A percentile compares a stretch with the other conserved stretches of the same genome.
phyloP scores from a whole-genome alignment of 2,888 invertebrate genomes.

The Metopia argyrocephala region DNA sequence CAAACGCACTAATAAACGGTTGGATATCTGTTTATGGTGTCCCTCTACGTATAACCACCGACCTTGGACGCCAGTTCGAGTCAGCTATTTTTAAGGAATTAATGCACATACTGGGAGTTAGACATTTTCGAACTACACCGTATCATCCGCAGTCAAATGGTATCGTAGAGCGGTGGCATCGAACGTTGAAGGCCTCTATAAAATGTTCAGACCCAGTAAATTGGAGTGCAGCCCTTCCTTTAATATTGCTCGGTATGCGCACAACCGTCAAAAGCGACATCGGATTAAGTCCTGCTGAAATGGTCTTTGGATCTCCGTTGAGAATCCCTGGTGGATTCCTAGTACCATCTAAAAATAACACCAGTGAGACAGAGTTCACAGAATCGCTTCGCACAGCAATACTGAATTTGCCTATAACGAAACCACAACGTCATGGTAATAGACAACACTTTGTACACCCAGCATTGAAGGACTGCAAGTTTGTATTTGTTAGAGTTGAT shows the following conservation, averaged over 20 bases:
- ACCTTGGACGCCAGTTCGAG: slow-evolving; percentile 42
- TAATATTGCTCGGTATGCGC: slow-evolving; percentile 15
- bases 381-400: slow-evolving; percentile 1
- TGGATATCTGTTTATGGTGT: too few species aligned
- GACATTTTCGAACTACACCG: not conserved
- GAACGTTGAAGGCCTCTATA: slow-evolving; percentile 10
- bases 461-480: not conserved
- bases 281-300: not conserved
- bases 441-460: not conserved
- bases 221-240: not conserved
- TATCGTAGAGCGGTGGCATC: slow-evolving; percentile 27
- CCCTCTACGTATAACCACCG: slow-evolving; percentile 7
- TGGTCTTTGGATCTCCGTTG: not conserved
- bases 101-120: not conserved
- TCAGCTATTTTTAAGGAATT: slow-evolving; percentile 27
- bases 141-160: slow-evolving; percentile 8
- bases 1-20: not conserved
- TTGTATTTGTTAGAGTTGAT: too few species aligned
- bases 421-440: not conserved
- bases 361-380: too few species aligned
- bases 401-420: not conserved
- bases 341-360: too few species aligned
- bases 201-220: slow-evolving; percentile 10
- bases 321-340: slow-evolving; percentile 1
- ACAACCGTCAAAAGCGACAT: slow-evolving; percentile 8